phyloP scores from a whole-genome alignment of 2,797 vertebrate species.

The Syngnathus rostellatus region DNA sequence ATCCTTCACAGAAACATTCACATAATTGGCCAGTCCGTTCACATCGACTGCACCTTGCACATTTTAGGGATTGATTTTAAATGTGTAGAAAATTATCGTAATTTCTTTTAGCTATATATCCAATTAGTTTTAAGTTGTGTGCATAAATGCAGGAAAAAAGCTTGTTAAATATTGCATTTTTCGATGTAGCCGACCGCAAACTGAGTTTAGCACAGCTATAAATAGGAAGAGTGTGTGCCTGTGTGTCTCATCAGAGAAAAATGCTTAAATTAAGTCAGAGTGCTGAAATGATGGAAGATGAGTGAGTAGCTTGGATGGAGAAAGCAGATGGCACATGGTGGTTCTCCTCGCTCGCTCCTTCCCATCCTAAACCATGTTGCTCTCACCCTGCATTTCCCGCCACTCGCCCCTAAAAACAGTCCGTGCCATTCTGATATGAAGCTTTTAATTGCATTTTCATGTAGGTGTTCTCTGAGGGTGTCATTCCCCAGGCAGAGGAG shows the following conservation, averaged over 20 bases:
- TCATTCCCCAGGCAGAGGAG: slow-evolving; percentile 55
- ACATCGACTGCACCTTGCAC: slow-evolving; percentile 27
- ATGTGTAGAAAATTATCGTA: slow-evolving; percentile 18
- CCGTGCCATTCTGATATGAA: slow-evolving; percentile 56
- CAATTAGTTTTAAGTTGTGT: not conserved
- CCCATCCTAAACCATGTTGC: slow-evolving; percentile 38
- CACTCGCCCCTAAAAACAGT: slow-evolving; percentile 46
- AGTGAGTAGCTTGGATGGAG: slow-evolving; percentile 43
- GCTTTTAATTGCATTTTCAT: slow-evolving; percentile 76
- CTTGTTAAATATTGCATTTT: slow-evolving; percentile 8
- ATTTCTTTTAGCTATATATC: not conserved
- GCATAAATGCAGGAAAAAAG: not conserved
- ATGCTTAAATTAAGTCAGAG: slow-evolving; percentile 45
- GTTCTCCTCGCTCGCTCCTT: slow-evolving; percentile 16
- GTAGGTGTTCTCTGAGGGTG: slow-evolving; percentile 66
- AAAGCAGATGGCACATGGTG: slow-evolving; percentile 34
- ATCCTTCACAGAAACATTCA: slow-evolving; percentile 53
- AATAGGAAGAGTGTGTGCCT: slow-evolving; percentile 20
- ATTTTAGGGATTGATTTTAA: slow-evolving; percentile 14
- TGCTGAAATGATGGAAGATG: slow-evolving; percentile 47
- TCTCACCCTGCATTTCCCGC: slow-evolving; percentile 49
- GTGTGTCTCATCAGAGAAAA: slow-evolving; percentile 37
- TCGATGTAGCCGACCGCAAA: not conserved
- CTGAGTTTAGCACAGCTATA: slow-evolving; percentile 26
- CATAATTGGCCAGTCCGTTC: slow-evolving; percentile 57